Evolutionary conservation across 2,888 invertebrate species (phyloP), one percentile per base, ranked within the genome.

Genomic region (Drosophila affinis): DNA sequence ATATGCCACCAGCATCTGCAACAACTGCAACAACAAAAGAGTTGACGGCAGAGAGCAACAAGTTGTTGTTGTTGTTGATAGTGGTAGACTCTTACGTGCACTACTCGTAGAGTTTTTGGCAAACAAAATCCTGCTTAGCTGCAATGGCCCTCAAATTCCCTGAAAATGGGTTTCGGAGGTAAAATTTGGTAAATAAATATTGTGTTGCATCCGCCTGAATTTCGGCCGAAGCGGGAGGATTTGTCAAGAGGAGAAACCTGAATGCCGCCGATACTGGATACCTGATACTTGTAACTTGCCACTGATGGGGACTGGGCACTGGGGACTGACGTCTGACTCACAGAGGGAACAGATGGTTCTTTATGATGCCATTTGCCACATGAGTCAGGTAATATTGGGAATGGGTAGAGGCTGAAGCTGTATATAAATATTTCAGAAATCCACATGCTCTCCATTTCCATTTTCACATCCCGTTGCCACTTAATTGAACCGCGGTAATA

Each of bases 161-260:
- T 70, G 59, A 49, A 34, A 67, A 54, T 47, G n/a, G 56, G 49
- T 56, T 56, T 60, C 52, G 73, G 45, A 57, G 58, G 53, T 27
- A 51, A 68, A 84, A 81, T 80, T 77, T 72, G 74, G 70, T 71
- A 77, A 58, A 67, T 67, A 83, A 81, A 83, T 79, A 83, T 83
- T 85, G 74, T 76, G 67, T 58, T 68, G 65, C 68, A 64, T 56
- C 64, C 69, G 52, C 47, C 63, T 70, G 63, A 76, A 21, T 21
- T 21, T 21, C 21, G 21, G 3, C 3, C 21, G 21, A 75, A 57
- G 27, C 55, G 24, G 34, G 45, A 48, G 27, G 10, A 44, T 72
- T 72, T 72, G 72, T 72, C 72, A 52, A 52, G 12, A 62, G 47
- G 24, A 44, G 54, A 71, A 70, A 71, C 34, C 56, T 21, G 57